These are phyloP conservation scores for Speoplatyrhinus poulsoni DNA, from an alignment of 2,113 vertebrate genomes.

Conservation along the genomic window DNA sequence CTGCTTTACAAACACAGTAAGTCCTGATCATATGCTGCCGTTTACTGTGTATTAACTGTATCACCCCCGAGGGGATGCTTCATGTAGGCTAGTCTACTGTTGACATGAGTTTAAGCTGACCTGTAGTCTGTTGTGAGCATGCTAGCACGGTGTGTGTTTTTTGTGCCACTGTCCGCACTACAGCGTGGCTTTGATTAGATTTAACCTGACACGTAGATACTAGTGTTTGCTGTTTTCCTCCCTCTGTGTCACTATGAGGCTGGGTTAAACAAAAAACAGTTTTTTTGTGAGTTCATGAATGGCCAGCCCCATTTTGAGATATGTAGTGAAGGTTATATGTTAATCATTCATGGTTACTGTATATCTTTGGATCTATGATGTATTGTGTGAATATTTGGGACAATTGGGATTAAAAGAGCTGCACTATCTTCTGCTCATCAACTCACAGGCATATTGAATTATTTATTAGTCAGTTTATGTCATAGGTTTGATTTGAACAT, in stretches of 20 bases:
- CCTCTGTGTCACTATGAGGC: not conserved
- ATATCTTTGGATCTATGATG: too few species aligned
- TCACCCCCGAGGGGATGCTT: not conserved
- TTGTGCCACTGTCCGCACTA: not conserved
- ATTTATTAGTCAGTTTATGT: too few species aligned
- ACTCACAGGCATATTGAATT: too few species aligned
- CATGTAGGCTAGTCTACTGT: not conserved
- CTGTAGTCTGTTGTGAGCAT: constrained; percentile 28
- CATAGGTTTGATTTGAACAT: too few species aligned
- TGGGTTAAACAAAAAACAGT: too few species aligned
- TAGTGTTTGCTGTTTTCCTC: not conserved
- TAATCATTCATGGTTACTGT: too few species aligned
- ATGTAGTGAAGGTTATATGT: too few species aligned
- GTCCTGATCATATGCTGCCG: constrained; percentile 10
- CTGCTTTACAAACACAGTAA: constrained; percentile 26
- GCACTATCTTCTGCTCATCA: too few species aligned
- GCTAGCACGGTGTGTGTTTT: constrained; percentile 16
- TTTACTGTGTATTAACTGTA: not conserved
- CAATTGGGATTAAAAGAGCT: too few species aligned
- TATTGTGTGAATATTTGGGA: too few species aligned
- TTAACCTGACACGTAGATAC: not conserved
- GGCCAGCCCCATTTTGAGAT: too few species aligned
- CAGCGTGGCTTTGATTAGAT: not conserved
- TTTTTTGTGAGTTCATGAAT: too few species aligned
- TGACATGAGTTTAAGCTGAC: not conserved